Percentiles rank a stretch among this genome's conserved stretches.
Conservation (phyloP, 2,113 vertebrate species). For the Stercorarius parasiticus region DNA sequence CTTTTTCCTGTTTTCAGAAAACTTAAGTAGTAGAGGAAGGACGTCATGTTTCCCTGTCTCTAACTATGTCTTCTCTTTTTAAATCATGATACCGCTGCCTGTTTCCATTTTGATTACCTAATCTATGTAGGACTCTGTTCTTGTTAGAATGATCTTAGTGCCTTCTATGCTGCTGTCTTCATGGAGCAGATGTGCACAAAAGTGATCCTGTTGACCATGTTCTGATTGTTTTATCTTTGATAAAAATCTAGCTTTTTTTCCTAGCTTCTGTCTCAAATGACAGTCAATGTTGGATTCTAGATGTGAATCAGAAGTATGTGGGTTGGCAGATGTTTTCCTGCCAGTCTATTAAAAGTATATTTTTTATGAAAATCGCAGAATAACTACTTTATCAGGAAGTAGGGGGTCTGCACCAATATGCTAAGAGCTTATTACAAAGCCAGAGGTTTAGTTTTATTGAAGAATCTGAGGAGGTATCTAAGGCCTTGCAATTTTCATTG, state of each 20-base stretch:
- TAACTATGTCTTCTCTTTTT: background rate
- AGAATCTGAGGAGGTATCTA: background rate
- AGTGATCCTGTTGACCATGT: background rate
- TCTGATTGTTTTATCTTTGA: background rate
- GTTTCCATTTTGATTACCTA: background rate
- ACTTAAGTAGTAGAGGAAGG: background rate
- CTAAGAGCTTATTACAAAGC: background rate
- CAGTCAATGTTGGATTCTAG: background rate
- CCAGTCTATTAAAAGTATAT: background rate
- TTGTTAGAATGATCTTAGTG: background rate
- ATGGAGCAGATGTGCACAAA: background rate
- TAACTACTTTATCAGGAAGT: background rate
- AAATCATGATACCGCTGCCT: background rate
- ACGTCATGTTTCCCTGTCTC: background rate
- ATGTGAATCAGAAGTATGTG: background rate
- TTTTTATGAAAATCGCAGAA: background rate
- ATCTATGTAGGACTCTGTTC: background rate
- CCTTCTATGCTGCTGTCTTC: background rate
- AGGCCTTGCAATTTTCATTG: background rate
- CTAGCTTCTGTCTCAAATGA: background rate
- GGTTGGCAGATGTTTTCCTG: background rate
- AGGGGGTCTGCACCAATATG: background rate
- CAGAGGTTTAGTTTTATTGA: background rate
- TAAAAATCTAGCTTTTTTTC: background rate
- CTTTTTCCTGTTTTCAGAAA: background rate